Base-by-base conservation (phyloP, 2,797 vertebrate species). In the Synaphobranchus kaupii region DNA sequence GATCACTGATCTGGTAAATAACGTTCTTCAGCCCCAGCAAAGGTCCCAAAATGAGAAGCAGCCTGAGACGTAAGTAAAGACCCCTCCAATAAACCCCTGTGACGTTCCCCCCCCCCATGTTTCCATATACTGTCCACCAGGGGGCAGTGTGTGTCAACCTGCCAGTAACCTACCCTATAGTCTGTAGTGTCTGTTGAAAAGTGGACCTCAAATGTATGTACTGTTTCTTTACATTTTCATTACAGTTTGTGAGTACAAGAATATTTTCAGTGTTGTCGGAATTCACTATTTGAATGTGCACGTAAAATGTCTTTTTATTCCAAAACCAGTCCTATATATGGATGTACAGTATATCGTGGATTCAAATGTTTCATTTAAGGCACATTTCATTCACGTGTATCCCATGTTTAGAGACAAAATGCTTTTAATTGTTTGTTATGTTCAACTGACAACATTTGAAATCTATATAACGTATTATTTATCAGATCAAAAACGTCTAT, bases 1-100 rank as follows among this genome's bases (percentile, higher is more conserved):
- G 95, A 98, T 99, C 96, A 99, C 98, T 97, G 98, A 98, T 95
- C 98, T 99, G 98, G 98, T 99, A 97, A 99, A 98, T 99, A 99
- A 98, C 95, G 98, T 99, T 97, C 98, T 99, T 95, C 98, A 98
- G 94, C 97, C 98, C 94, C 98, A 98, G 96, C 97, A 97, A 98
- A 99, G 98, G 95, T 96, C 98, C 93, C 97, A 96, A 98, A 99
- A 98, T 98, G 98, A 98, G 94, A 98, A 98, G 97, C 97, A 99
- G 94, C 96, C 98, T 92, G 97, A 98, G 96, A 97, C 96, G 98
- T 99, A 99, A 99, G 98, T 99, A 99, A 97, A 96, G 92, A 68
- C 63, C 63, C 63, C 28, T 39, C 31, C 34, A 3, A 34, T 9
- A 47, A 47, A 22, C 47, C 12, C 15, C 17, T 22, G 39, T 80